phyloP scores from a whole-genome alignment of 2,113 vertebrate genomes.

The Sinocyclocheilus maitianheensis region DNA sequence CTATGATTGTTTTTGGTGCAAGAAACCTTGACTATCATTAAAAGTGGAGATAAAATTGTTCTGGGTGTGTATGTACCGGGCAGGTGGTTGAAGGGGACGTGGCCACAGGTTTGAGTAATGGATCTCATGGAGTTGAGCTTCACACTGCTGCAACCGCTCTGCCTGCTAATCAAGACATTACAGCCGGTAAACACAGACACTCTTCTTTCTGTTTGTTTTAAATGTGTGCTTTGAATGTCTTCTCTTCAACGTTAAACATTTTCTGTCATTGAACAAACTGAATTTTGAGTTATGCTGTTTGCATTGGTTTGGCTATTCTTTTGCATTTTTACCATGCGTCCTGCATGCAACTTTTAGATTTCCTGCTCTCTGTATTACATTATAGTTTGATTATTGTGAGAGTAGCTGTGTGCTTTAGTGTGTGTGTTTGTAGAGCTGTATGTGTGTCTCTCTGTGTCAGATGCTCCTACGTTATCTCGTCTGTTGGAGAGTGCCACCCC shows the following conservation, averaged over 20 bases:
- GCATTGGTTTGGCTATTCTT: not conserved
- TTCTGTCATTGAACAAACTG: not conserved
- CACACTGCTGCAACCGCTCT: constrained; percentile 79
- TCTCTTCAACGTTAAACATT: not conserved
- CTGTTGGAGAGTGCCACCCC: constrained; percentile 86
- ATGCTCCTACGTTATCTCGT: constrained; percentile 89
- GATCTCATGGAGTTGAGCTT: constrained; percentile 85
- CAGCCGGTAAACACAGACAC: constrained; percentile 42
- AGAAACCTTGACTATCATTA: not conserved
- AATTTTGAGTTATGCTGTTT: not conserved
- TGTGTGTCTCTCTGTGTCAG: constrained; percentile 77
- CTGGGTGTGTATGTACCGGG: constrained; percentile 70
- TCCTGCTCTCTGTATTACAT: not conserved
- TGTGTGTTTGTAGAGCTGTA: constrained; percentile 62
- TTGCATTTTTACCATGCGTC: not conserved
- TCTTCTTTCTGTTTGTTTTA: not conserved
- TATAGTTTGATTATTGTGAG: not conserved
- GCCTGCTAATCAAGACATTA: constrained; percentile 82
- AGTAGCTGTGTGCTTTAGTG: constrained; percentile 30
- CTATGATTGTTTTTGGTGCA: too few relatives aligned
- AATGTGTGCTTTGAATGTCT: not conserved
- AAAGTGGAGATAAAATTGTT: not conserved
- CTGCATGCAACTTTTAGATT: not conserved
- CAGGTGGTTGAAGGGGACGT: constrained; percentile 89
- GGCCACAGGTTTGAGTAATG: constrained; percentile 76